A percentile compares a stretch with the other conserved stretches of the same genome.
phyloP scores from a whole-genome alignment of 2,113 vertebrate species.

The Psittacara wagleri region DNA sequence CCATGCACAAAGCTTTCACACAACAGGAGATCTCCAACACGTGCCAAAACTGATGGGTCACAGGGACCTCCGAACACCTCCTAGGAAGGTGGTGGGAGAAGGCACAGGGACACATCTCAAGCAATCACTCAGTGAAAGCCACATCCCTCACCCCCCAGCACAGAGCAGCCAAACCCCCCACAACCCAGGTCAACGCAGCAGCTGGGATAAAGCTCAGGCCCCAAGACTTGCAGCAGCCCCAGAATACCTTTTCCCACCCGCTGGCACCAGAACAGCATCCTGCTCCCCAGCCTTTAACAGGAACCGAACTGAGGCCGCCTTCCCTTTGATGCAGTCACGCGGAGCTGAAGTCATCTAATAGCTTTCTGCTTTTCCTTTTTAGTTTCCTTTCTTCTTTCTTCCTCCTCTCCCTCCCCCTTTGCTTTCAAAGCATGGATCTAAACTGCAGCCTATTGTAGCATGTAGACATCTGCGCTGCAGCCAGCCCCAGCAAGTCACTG shows the following conservation, averaged over 20 bases:
- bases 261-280: neutral
- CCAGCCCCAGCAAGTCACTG: neutral
- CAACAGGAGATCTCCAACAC: accelerated
- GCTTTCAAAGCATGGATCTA: neutral
- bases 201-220: neutral
- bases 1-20: neutral
- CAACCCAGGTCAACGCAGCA: neutral
- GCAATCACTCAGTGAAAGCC: neutral
- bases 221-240: neutral
- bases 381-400: neutral
- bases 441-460: neutral
- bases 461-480: slow-evolving; percentile 19
- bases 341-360: slow-evolving; percentile 33
- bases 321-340: slow-evolving; percentile 5
- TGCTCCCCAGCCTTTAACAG: neutral
- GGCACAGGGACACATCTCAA: neutral
- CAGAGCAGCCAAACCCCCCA: accelerated
- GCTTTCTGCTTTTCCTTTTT: slow-evolving; percentile 11
- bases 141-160: no score
- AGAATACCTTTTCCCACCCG: accelerated
- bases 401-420: neutral
- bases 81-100: neutral
- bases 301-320: neutral
- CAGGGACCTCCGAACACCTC: neutral
- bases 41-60: neutral